A percentile compares a stretch with the other conserved stretches of the same genome.
These are phyloP conservation scores for Hypercompe scribonia DNA, from an alignment of 2,888 invertebrate species.

Conservation along the genomic window DNA sequence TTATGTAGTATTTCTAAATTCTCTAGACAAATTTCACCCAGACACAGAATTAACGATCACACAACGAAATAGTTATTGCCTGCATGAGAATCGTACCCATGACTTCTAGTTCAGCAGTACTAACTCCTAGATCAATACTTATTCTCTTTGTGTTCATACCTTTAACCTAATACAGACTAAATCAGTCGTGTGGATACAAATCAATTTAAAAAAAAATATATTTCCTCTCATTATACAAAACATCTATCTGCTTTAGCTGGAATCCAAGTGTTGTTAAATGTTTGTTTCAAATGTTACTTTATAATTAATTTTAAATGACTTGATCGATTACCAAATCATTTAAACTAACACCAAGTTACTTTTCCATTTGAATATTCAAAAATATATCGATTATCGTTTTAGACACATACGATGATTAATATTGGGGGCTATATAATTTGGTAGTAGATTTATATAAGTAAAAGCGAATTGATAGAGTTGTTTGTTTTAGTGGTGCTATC, in stretches of 20 bases:
- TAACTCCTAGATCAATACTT: neutral
- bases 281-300: constrained; percentile 48
- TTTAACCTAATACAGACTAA: too few relatives aligned
- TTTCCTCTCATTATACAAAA: neutral
- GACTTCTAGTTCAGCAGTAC: neutral
- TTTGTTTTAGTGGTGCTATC: constrained; percentile 77
- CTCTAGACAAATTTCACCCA: neutral
- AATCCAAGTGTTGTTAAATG: constrained; percentile 27
- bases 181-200: too few relatives aligned
- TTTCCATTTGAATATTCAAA: constrained; percentile 69
- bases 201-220: neutral
- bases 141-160: neutral
- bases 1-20: neutral
- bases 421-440: constrained; percentile 68
- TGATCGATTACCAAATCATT: constrained; percentile 51
- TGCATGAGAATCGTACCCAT: neutral
- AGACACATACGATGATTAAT: constrained; percentile 77
- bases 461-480: constrained; percentile 79
- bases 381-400: constrained; percentile 72
- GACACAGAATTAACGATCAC: too few relatives aligned
- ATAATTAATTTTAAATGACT: constrained; percentile 65
- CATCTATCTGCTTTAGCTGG: constrained; percentile 11
- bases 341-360: constrained; percentile 60
- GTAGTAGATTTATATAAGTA: constrained; percentile 63
- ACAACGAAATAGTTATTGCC: neutral